phyloP scores from a whole-genome alignment of 2,797 vertebrate species.

The Melanogrammus aeglefinus region DNA sequence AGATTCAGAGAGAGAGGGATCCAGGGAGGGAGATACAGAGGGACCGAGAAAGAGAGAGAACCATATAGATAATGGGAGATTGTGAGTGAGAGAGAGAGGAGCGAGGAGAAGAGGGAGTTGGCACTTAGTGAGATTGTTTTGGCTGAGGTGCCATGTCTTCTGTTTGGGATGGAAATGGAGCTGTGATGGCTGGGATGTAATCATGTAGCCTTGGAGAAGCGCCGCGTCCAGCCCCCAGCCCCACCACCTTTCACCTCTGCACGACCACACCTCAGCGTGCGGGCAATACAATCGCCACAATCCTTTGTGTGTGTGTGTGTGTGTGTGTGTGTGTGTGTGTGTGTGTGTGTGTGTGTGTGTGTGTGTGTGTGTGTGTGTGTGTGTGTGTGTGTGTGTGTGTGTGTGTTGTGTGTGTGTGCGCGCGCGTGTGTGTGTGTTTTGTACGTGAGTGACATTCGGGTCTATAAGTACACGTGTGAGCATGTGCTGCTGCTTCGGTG shows the following conservation, averaged over 20 bases:
- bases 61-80: not conserved
- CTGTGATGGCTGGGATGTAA: slow-evolving; percentile 53
- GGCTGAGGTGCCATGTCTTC: slow-evolving; percentile 51
- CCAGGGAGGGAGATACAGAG: not conserved
- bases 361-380: not conserved
- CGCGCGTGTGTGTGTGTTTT: not conserved
- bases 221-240: slow-evolving; percentile 34
- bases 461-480: not conserved
- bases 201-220: slow-evolving; percentile 57
- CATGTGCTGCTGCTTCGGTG: not conserved
- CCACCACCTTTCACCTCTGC: slow-evolving; percentile 13
- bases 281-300: not conserved
- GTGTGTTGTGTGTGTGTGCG: not conserved
- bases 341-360: too few relatives aligned
- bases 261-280: slow-evolving; percentile 7
- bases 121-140: slow-evolving; percentile 59
- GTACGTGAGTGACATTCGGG: not conserved
- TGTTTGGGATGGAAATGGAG: slow-evolving; percentile 49
- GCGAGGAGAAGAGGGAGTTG: slow-evolving; percentile 40
- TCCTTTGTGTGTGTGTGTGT: slow-evolving; percentile 9
- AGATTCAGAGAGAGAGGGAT: slow-evolving; percentile 21
- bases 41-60: not conserved
- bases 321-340: not conserved
- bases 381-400: not conserved
- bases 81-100: slow-evolving; percentile 20